A percentile compares a stretch with the other conserved stretches of the same genome.
Conservation (phyloP, 1,140 invertebrate genomes). For the Cotesia glomerata region DNA sequence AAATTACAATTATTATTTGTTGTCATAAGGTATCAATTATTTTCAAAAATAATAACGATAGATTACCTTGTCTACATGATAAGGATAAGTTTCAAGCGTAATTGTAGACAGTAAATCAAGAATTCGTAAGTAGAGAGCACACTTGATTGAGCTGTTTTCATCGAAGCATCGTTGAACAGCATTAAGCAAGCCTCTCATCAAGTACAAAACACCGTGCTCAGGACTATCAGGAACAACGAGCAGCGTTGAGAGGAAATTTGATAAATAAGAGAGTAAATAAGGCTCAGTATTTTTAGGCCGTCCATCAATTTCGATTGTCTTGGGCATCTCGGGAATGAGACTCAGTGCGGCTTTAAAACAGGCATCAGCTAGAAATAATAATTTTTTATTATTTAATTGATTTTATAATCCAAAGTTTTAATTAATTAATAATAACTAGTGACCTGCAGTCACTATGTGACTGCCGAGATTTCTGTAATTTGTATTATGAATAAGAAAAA, state of each 20-base stretch:
- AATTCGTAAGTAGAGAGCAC: conserved; percentile 72
- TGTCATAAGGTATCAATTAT: conserved; percentile 8
- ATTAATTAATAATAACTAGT: no score
- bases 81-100: conserved; percentile 79
- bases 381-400: conserved; percentile 2
- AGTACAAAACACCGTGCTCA: conserved; percentile 80
- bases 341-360: conserved; percentile 89
- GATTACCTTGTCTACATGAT: conserved; percentile 80
- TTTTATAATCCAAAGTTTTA: no score
- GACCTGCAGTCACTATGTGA: no score
- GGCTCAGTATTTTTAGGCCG: conserved; percentile 75
- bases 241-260: conserved; percentile 83
- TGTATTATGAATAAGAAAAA: no score
- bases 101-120: conserved; percentile 77
- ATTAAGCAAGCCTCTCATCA: conserved; percentile 78
- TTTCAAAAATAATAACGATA: conserved; percentile 1
- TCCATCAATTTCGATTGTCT: conserved; percentile 77
- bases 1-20: conserved; percentile 33
- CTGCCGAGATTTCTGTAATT: no score
- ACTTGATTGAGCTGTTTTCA: conserved; percentile 62
- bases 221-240: conserved; percentile 89
- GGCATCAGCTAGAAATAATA: conserved; percentile 77
- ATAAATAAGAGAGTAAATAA: conserved; percentile 75
- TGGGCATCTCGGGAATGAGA: conserved; percentile 79
- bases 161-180: conserved; percentile 77